A percentile compares a stretch with the other conserved stretches of the same genome.
Conservation (phyloP, 2,113 vertebrate species). For the Periophthalmodon schlosseri region DNA sequence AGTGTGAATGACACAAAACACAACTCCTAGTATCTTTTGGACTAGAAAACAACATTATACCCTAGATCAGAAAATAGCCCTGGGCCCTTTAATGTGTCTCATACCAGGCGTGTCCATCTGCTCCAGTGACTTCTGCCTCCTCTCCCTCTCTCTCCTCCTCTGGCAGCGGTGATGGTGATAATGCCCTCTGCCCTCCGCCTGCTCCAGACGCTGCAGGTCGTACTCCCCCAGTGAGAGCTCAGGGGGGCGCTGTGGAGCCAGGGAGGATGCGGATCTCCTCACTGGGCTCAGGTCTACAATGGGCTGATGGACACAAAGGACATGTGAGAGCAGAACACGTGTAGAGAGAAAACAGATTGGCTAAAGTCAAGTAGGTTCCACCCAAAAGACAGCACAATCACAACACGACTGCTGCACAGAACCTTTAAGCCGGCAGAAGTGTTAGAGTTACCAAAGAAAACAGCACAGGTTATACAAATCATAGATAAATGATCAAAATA, state of each 20-base stretch:
- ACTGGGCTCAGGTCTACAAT: constrained; percentile 90
- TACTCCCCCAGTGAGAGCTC: constrained; percentile 81
- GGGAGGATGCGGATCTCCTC: constrained; percentile 89
- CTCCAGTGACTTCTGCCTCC: constrained; percentile 88
- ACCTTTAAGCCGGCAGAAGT: constrained; percentile 27
- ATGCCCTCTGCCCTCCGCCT: constrained; percentile 75
- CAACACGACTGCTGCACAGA: constrained; percentile 24
- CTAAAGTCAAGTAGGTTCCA: neutral
- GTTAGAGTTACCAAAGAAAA: constrained; percentile 29
- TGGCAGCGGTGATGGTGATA: constrained; percentile 85
- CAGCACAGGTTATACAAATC: constrained; percentile 20
- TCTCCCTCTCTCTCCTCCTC: constrained; percentile 89
- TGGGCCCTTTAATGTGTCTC: neutral
- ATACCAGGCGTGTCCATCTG: constrained; percentile 73
- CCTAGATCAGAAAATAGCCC: too few species aligned
- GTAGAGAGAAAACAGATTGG: neutral
- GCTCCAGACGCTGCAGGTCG: constrained; percentile 73
- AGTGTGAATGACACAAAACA: too few species aligned
- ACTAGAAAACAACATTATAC: too few species aligned
- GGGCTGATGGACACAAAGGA: constrained; percentile 74
- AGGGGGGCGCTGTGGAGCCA: constrained; percentile 82
- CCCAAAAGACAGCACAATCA: constrained; percentile 44
- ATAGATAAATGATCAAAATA: constrained; percentile 17
- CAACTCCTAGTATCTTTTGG: too few species aligned
- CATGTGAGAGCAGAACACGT: neutral